Evolutionary conservation across 1,140 invertebrate species (phyloP).

Genomic region (Drosophila saltans): DNA sequence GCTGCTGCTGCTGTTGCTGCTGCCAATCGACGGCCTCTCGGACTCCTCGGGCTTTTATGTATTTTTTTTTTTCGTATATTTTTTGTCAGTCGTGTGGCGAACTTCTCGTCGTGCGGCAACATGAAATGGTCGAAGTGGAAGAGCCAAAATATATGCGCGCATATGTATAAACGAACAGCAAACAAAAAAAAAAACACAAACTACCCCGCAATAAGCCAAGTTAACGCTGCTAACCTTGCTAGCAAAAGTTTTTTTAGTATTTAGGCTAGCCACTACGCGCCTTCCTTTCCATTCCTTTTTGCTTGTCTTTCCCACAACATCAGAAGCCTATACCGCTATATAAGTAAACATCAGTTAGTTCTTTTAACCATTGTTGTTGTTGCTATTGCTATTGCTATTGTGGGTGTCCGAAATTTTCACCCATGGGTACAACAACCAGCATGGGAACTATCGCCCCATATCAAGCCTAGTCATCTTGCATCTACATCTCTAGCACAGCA

Average conservation of each 20-base stretch:
- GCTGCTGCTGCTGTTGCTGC: conserved; percentile 15
- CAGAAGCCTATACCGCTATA: conserved; percentile 14
- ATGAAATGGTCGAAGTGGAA: conserved; percentile 64
- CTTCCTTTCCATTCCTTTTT: conserved; percentile 1
- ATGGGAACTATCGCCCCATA: conserved; percentile 58
- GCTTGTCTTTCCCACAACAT: conserved; percentile 12
- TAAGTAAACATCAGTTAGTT: not conserved
- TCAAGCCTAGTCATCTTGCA: conserved; percentile 58
- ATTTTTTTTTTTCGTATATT: not conserved
- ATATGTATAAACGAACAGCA: conserved; percentile 41
- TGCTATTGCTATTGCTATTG: conserved; percentile 9
- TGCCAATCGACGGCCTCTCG: conserved; percentile 63
- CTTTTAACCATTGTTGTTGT: conserved; percentile 11
- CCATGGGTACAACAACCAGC: conserved; percentile 33
- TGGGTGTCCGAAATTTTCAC: conserved; percentile 21
- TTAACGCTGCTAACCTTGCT: conserved; percentile 49
- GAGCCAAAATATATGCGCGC: conserved; percentile 58
- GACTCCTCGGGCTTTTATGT: conserved; percentile 47
- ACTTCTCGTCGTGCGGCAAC: conserved; percentile 73
- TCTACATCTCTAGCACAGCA: conserved; percentile 52
- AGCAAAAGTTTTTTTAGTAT: conserved; percentile 1
- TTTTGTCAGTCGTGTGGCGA: conserved; percentile 67
- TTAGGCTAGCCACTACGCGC: conserved; percentile 6
- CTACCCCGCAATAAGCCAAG: not conserved
- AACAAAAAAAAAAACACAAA: conserved; percentile 22